A percentile compares a stretch with the other conserved stretches of the same genome.
phyloP scores from a whole-genome alignment of 2,113 vertebrate species.

The Callorhinus ursinus region DNA sequence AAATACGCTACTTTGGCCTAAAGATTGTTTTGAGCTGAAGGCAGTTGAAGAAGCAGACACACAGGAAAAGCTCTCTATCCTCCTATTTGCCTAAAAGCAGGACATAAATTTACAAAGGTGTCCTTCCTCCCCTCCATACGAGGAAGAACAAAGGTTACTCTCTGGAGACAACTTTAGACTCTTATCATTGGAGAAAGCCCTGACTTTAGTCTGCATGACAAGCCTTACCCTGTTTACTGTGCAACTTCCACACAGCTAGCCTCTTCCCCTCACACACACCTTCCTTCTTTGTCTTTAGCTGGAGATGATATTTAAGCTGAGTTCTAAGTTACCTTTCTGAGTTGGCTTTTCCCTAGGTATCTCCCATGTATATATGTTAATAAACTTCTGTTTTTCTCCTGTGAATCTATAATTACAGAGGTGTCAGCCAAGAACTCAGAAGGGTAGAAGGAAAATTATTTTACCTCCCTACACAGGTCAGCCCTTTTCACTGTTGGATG shows the following conservation, averaged over 20 bases:
- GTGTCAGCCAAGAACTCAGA: not conserved
- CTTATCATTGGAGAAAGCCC: not conserved
- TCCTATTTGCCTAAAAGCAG: not conserved
- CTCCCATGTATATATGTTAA: not conserved
- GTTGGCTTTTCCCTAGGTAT: not conserved
- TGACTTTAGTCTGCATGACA: not conserved
- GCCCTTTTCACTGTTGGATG: not conserved
- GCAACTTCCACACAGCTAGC: not conserved
- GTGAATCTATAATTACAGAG: not conserved
- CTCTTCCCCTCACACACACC: not conserved
- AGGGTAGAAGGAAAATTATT: not conserved
- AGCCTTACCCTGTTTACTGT: not conserved
- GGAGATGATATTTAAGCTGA: conserved; percentile 1
- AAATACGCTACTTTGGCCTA: not conserved
- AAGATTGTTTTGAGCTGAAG: not conserved
- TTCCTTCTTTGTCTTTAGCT: not conserved
- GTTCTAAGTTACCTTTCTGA: not conserved
- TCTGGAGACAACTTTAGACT: not conserved
- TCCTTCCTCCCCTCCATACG: not conserved
- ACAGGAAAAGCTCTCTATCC: not conserved
- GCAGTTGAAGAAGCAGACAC: not conserved
- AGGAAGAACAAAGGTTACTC: not conserved
- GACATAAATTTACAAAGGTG: not conserved
- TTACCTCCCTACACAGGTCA: not conserved
- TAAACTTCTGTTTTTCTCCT: not conserved